These are phyloP conservation scores for Melanerpes formicivorus DNA, from an alignment of 2,113 vertebrate genomes.

Conservation along the genomic window DNA sequence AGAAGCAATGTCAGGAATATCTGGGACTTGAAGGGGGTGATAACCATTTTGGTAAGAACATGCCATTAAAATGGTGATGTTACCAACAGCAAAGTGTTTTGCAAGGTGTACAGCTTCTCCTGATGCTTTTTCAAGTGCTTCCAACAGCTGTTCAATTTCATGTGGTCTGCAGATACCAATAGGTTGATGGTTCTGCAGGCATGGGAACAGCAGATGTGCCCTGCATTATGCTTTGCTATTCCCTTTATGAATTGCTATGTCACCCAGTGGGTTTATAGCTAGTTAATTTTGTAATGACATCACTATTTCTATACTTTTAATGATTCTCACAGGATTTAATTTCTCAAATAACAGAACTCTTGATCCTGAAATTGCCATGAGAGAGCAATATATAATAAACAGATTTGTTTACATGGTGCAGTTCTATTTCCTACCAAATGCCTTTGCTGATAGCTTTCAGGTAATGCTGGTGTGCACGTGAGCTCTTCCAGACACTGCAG, in stretches of 20 bases:
- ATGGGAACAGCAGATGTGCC: constrained; percentile 56
- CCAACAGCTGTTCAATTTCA: constrained; percentile 71
- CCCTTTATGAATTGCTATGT: constrained; percentile 63
- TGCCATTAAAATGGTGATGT: background rate
- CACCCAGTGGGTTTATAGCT: constrained; percentile 45
- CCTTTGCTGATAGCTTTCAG: background rate
- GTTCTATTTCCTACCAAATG: background rate
- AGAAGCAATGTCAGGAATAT: constrained; percentile 58
- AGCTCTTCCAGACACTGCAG: background rate
- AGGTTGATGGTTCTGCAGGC: constrained; percentile 54
- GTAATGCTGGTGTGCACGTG: background rate
- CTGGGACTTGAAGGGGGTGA: constrained; percentile 28
- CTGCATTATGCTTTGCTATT: constrained; percentile 48
- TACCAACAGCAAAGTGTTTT: constrained; percentile 48
- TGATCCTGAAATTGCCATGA: constrained; percentile 11
- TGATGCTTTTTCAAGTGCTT: constrained; percentile 61
- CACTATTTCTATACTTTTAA: constrained; percentile 49
- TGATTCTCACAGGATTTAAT: constrained; percentile 20
- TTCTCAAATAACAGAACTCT: constrained; percentile 56
- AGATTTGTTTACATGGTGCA: constrained; percentile 16
- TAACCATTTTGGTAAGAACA: constrained; percentile 26
- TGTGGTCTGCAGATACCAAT: constrained; percentile 65
- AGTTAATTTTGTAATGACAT: constrained; percentile 64
- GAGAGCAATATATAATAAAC: constrained; percentile 22
- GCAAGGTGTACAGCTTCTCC: constrained; percentile 56